A percentile compares a stretch with the other conserved stretches of the same genome.
Evolutionary conservation across 2,797 vertebrate species (phyloP).

Genomic region (Cyclura pinguis): DNA sequence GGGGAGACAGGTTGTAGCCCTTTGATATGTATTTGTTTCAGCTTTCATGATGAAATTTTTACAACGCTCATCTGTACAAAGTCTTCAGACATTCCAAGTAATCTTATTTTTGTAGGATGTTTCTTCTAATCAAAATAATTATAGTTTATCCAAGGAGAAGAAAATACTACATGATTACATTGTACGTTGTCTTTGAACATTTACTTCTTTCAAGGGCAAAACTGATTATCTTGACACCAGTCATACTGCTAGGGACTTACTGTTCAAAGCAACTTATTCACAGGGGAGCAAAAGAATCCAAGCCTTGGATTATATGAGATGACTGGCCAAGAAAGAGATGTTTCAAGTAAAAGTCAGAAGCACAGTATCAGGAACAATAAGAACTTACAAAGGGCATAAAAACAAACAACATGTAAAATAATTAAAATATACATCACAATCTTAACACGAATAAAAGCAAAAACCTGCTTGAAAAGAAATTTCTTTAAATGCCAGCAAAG

Average conservation of each 20-base stretch:
- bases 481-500: not conserved
- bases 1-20: not conserved
- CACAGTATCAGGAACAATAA: not conserved
- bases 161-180: slow-evolving; percentile 47
- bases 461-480: not conserved
- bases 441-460: not conserved
- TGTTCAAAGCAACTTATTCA: not conserved
- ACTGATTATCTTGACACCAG: slow-evolving; percentile 17
- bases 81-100: slow-evolving; percentile 50
- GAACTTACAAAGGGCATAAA: not conserved
- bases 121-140: slow-evolving; percentile 70
- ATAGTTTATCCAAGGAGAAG: slow-evolving; percentile 56
- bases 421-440: too few relatives aligned
- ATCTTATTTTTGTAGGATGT: slow-evolving; percentile 62
- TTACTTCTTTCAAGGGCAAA: slow-evolving; percentile 46
- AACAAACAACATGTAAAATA: not conserved
- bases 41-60: slow-evolving; percentile 41
- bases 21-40: slow-evolving; percentile 25
- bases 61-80: slow-evolving; percentile 56
- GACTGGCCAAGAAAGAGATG: not conserved
- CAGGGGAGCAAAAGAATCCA: not conserved
- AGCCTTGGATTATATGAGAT: not conserved
- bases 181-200: slow-evolving; percentile 31
- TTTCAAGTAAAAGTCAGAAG: not conserved
- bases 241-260: not conserved